Evolutionary conservation across 2,888 invertebrate species (phyloP).

Genomic region (Noctuana brunneofusca): DNA sequence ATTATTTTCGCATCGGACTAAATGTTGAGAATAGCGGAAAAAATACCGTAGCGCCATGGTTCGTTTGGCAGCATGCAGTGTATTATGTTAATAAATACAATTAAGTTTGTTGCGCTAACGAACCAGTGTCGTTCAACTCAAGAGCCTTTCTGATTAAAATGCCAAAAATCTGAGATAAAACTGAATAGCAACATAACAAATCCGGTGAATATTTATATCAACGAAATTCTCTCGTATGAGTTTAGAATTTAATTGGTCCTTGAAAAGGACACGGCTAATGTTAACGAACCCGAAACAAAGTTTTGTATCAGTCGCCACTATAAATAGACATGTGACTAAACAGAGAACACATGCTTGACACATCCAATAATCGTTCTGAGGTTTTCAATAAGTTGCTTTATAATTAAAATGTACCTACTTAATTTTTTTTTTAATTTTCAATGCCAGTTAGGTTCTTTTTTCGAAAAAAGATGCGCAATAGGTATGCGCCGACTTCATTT

Average conservation of each 20-base stretch:
- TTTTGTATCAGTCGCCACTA: constrained; percentile 50
- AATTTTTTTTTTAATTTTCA: constrained; percentile 38
- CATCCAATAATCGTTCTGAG: constrained; percentile 47
- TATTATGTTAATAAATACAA: constrained; percentile 78
- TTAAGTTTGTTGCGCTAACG: constrained; percentile 60
- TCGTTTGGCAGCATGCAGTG: constrained; percentile 63
- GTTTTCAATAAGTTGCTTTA: constrained; percentile 40
- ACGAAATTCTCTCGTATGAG: background rate
- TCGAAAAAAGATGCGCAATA: too few species aligned
- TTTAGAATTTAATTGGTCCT: constrained; percentile 38
- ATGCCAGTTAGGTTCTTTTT: background rate
- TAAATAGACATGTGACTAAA: constrained; percentile 72
- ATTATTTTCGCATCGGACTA: constrained; percentile 20
- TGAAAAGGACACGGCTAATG: constrained; percentile 49
- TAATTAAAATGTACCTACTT: constrained; percentile 46
- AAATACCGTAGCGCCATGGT: constrained; percentile 63
- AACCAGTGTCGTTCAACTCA: constrained; percentile 65
- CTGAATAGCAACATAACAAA: constrained; percentile 18
- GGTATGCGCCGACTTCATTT: too few species aligned
- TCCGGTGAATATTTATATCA: constrained; percentile 1
- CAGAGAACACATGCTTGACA: constrained; percentile 65
- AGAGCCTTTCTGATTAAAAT: constrained; percentile 42
- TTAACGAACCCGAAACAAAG: constrained; percentile 59
- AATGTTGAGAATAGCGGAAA: constrained; percentile 40
- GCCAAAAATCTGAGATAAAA: constrained; percentile 25